These are phyloP conservation scores for Hippoglossus stenolepis DNA, from an alignment of 2,113 vertebrate species.

Conservation along the genomic window DNA sequence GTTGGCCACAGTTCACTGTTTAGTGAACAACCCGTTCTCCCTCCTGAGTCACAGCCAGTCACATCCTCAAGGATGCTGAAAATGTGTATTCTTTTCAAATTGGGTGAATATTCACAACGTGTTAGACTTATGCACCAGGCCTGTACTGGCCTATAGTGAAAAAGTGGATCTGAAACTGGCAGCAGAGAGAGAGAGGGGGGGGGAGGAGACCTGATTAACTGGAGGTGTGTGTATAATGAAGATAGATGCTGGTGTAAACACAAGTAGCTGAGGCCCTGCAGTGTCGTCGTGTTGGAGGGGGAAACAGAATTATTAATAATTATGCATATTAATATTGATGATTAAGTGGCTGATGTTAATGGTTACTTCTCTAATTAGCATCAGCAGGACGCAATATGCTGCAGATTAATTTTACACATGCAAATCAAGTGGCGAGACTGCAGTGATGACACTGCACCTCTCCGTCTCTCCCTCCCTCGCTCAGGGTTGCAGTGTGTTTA, in stretches of 20 bases:
- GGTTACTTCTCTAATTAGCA: slow-evolving; percentile 78
- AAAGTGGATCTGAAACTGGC: neutral
- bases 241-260: slow-evolving; percentile 70
- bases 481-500: neutral
- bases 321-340: slow-evolving; percentile 78
- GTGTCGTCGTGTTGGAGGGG: slow-evolving; percentile 40
- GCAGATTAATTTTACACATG: slow-evolving; percentile 63
- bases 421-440: slow-evolving; percentile 58
- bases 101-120: neutral
- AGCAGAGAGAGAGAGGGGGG: neutral
- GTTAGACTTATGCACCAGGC: too few species aligned
- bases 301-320: slow-evolving; percentile 77
- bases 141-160: neutral
- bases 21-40: too few species aligned
- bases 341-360: slow-evolving; percentile 77
- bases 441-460: slow-evolving; percentile 19
- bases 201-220: slow-evolving; percentile 30
- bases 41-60: too few species aligned
- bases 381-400: slow-evolving; percentile 70
- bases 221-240: slow-evolving; percentile 54
- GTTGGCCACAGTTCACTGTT: too few species aligned
- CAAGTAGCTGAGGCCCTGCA: slow-evolving; percentile 40
- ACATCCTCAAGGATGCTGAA: too few species aligned
- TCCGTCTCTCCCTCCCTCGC: neutral
- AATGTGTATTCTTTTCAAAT: neutral